These are phyloP conservation scores for Pangasianodon gigas DNA, from an alignment of 2,113 vertebrate species.

Conservation along the genomic window DNA sequence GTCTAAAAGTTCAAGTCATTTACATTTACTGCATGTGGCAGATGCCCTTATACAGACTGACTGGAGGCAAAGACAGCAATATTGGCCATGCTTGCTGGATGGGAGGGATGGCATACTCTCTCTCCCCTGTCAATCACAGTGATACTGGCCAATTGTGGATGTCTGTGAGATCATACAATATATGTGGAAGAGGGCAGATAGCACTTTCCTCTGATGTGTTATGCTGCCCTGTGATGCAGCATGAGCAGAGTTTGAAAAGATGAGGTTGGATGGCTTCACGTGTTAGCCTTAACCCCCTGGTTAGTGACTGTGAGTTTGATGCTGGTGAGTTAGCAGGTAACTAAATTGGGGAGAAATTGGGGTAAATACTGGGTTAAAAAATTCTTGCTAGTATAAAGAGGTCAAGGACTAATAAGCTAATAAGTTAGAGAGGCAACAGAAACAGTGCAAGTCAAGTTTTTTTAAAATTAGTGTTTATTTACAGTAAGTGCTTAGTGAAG, in stretches of 20 bases:
- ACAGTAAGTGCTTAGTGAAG: background rate
- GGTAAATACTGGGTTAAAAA: background rate
- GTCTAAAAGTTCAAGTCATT: background rate
- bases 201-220: background rate
- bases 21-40: background rate
- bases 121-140: background rate
- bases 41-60: background rate
- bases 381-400: background rate
- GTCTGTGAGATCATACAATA: background rate
- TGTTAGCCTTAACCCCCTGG: background rate
- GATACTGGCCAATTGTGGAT: background rate
- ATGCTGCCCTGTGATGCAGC: background rate
- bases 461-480: background rate
- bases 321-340: background rate
- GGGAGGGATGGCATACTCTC: background rate
- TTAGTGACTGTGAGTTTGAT: background rate
- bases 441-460: background rate
- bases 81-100: background rate
- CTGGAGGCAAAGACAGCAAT: background rate
- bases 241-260: background rate
- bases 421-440: background rate
- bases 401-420: background rate
- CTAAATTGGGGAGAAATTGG: no score
- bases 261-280: background rate
- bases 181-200: background rate